These are phyloP conservation scores for Mythimna lalbum DNA, from an alignment of 2,888 invertebrate species.

Conservation along the genomic window DNA sequence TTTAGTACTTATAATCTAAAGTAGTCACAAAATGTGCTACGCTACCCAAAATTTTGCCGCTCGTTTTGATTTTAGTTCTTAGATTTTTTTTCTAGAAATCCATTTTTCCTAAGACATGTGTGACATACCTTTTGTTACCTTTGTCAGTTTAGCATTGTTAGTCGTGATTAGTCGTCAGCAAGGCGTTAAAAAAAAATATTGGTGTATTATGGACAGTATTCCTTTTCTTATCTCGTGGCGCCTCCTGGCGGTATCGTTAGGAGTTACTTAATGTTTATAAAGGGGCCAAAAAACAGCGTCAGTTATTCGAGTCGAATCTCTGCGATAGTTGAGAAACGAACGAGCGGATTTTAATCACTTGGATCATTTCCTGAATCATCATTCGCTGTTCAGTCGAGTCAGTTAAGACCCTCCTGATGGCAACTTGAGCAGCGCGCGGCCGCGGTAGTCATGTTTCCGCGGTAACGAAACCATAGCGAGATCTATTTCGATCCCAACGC, in stretches of 20 bases:
- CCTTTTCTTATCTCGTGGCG: not conserved
- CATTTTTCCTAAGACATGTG: not conserved
- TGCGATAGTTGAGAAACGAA: constrained; percentile 82
- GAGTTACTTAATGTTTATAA: no score
- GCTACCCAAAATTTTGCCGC: not conserved
- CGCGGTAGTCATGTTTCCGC: constrained; percentile 35
- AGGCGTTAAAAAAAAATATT: no score
- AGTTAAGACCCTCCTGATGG: constrained; percentile 88
- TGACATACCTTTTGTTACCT: not conserved
- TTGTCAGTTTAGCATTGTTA: no score
- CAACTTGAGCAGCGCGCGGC: constrained; percentile 37
- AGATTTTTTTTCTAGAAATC: not conserved
- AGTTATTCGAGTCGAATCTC: constrained; percentile 76
- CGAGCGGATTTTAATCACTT: constrained; percentile 80
- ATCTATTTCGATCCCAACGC: constrained; percentile 65
- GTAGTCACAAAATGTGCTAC: no score
- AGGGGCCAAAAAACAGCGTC: constrained; percentile 79
- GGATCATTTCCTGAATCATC: constrained; percentile 83
- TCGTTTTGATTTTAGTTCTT: not conserved
- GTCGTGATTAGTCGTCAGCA: no score
- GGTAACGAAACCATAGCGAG: constrained; percentile 67
- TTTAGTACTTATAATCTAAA: no score
- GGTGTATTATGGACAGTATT: no score
- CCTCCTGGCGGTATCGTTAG: not conserved
- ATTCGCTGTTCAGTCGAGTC: constrained; percentile 90